A percentile compares a stretch with the other conserved stretches of the same genome.
Evolutionary conservation across 23 tunicate species (phyloP).

Genomic region (Aplidium turbinatum): DNA sequence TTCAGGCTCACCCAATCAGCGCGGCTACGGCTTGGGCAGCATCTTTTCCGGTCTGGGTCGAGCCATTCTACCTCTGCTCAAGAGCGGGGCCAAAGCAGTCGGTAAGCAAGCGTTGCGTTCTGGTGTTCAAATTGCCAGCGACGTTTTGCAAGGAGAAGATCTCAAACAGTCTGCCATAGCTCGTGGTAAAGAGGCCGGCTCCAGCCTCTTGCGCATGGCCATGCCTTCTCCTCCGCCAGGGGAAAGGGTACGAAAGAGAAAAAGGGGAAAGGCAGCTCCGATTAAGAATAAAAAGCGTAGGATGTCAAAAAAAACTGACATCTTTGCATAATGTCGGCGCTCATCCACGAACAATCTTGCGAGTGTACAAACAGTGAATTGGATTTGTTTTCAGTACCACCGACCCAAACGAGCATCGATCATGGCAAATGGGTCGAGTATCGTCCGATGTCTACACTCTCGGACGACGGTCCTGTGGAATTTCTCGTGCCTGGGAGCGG

Average conservation of each 20-base stretch:
- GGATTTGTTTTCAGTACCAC: constrained; percentile 23
- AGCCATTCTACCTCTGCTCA: constrained; percentile 15
- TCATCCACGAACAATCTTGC: background rate
- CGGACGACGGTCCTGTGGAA: constrained; percentile 27
- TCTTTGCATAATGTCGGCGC: constrained; percentile 4
- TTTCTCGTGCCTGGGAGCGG: background rate
- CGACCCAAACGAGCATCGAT: constrained; percentile 6
- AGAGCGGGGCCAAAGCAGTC: constrained; percentile 18
- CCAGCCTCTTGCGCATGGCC: background rate
- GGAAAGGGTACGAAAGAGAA: background rate
- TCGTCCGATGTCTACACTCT: background rate
- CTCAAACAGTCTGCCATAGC: constrained; percentile 25
- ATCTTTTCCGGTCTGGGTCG: constrained; percentile 12
- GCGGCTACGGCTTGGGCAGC: constrained; percentile 15
- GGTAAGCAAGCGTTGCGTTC: constrained; percentile 26
- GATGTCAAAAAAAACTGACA: constrained; percentile 1
- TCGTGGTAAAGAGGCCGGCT: constrained; percentile 1
- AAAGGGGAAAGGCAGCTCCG: too few species aligned
- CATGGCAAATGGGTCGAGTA: background rate
- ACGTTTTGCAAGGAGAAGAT: constrained; percentile 9
- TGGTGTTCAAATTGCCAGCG: constrained; percentile 24
- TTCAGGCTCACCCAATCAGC: too few species aligned
- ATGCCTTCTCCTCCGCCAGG: background rate
- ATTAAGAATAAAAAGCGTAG: background rate
- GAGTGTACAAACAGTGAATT: background rate